Conservation (phyloP, 2,113 vertebrate species). For the Anguilla rostrata region DNA sequence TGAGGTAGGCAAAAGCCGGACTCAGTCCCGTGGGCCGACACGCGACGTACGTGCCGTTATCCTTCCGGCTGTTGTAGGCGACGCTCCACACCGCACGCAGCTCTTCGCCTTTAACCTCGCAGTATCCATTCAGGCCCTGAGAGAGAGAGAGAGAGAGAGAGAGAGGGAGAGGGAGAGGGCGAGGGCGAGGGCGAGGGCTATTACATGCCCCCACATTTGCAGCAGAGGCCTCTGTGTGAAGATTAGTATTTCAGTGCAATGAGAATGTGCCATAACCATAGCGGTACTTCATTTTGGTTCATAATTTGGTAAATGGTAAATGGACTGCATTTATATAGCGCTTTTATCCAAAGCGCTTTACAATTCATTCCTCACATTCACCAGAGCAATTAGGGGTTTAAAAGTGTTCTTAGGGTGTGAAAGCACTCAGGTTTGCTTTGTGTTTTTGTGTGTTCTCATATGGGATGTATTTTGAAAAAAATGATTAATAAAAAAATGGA, state of each 20-base stretch:
- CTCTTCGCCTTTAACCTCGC: conserved; percentile 30
- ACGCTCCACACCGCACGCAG: conserved; percentile 57
- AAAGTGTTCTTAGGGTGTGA: no score
- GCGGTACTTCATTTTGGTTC: no score
- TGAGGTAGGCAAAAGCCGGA: conserved; percentile 14
- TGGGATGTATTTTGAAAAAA: no score
- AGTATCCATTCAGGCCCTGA: conserved; percentile 59
- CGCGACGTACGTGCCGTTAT: conserved; percentile 52
- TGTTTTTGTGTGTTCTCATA: no score
- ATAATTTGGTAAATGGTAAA: no score
- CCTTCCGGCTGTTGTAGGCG: conserved; percentile 41
- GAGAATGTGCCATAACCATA: background rate
- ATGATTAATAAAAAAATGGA: no score
- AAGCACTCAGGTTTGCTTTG: no score
- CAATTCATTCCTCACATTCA: no score
- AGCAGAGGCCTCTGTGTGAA: background rate
- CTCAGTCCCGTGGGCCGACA: conserved; percentile 38
- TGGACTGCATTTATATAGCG: no score
- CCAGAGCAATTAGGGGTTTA: no score
- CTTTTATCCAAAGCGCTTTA: no score
- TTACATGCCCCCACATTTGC: background rate
- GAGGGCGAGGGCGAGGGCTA: background rate
- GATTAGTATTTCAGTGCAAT: no score
- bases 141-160: background rate
- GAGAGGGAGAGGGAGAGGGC: background rate